Base-by-base conservation (phyloP, 2,113 vertebrate genomes). In the Pyrgilauda ruficollis region DNA sequence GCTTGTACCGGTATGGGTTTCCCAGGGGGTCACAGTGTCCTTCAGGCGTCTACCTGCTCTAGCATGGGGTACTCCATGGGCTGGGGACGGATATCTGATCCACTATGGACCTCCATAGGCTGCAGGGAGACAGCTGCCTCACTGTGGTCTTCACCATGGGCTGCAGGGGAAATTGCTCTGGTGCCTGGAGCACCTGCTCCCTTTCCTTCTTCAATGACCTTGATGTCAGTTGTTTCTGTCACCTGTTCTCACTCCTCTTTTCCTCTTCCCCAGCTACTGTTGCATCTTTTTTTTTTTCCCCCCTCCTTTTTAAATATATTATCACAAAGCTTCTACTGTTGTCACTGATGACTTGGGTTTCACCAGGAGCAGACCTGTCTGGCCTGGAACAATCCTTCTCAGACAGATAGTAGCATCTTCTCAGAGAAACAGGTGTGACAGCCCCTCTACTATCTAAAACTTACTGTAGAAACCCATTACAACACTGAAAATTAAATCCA, bases 51-150 rank as follows among this genome's bases (percentile, higher is more conserved):
- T 28, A 4, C 15, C 9, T 66, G 28, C 20, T 59, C 30, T 37
- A 52, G 11, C 24, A 30, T 46, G 24, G 8, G 6, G 7, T 78
- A 11, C 9, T 59, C 18, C 27, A 52, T 21, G 18, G 12, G 17
- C 22, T 41, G 15, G 27, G 41, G 20, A 8, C 49, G 47, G 35
- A 8, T 28, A 15, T 41, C 35, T 87, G 41, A 22, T 41, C 35
- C 47, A 18, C 33, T 1, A 0, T 9, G 5, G 4, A 22, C 35
- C 11, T 67, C 41, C 41, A 8, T 7, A 24, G 8, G 20, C 24
- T 50, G 23, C 15, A 43, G 46, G 13, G 9, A 3, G 0, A 26
- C 39, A 59, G 9, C 58, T 77, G 27, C 23, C 7, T 37, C 39
- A 11, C 31, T 26, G 28, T 28, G 10, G 7, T 21, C 46, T 62